phyloP scores from a whole-genome alignment of 2,888 invertebrate species.

The Margaritifera margaritifera region DNA sequence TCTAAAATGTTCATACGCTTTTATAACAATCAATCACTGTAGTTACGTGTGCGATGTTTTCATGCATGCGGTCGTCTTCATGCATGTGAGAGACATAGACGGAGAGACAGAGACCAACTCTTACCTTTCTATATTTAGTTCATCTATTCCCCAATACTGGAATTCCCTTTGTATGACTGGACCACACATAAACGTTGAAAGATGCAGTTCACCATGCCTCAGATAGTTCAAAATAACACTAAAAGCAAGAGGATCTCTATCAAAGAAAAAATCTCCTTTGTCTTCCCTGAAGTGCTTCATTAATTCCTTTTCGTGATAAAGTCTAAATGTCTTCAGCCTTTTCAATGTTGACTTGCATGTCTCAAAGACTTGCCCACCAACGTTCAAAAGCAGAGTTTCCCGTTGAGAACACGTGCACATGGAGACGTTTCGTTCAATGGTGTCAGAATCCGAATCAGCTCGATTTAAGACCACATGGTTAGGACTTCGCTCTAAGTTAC shows the following conservation, averaged over 20 bases:
- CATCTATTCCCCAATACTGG: conserved; percentile 68
- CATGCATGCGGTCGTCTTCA: not conserved
- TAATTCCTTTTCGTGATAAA: conserved; percentile 57
- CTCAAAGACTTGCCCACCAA: conserved; percentile 63
- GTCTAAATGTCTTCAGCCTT: conserved; percentile 50
- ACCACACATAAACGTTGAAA: conserved; percentile 66
- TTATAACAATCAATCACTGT: too few species aligned
- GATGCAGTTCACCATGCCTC: conserved; percentile 66
- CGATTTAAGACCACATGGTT: conserved; percentile 20
- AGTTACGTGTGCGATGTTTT: too few species aligned
- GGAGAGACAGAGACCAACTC: conserved; percentile 1
- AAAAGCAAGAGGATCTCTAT: conserved; percentile 66
- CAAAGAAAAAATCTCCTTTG: conserved; percentile 63
- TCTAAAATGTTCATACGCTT: too few species aligned
- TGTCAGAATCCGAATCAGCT: conserved; percentile 22
- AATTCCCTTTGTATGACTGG: conserved; percentile 66
- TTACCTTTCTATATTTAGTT: conserved; percentile 63
- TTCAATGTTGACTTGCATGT: conserved; percentile 58
- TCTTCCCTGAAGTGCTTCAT: conserved; percentile 51
- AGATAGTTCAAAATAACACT: conserved; percentile 64
- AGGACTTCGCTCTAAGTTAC: conserved; percentile 17
- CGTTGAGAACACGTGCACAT: conserved; percentile 36
- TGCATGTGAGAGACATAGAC: not conserved
- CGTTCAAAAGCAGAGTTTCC: conserved; percentile 60
- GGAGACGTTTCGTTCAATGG: conserved; percentile 15